Percentiles rank a stretch among this genome's conserved stretches.
These are phyloP conservation scores for Brachypalpus laphriformis DNA, from an alignment of 2,888 invertebrate species.

Conservation along the genomic window DNA sequence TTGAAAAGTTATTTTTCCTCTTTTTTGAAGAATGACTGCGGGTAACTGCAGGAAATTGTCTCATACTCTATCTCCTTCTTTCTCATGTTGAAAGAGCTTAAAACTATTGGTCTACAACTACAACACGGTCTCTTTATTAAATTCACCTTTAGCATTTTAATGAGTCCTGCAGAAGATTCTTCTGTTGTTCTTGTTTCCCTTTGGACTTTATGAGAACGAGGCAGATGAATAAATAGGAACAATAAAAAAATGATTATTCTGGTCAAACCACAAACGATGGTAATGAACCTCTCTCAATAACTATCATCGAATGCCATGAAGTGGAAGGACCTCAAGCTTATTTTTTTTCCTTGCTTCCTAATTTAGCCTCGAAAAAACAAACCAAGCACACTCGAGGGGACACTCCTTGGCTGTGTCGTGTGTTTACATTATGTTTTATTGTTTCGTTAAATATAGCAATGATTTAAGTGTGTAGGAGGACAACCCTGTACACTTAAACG, in stretches of 20 bases:
- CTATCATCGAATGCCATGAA: conserved; percentile 15
- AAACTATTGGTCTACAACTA: conserved; percentile 41
- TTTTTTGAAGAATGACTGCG: conserved; percentile 71
- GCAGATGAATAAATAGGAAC: conserved; percentile 17
- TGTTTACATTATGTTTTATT: conserved; percentile 48
- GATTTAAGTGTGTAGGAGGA: conserved; percentile 57
- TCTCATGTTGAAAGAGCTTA: conserved; percentile 15
- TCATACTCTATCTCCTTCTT: conserved; percentile 50
- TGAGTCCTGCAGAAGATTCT: conserved; percentile 67
- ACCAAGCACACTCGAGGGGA: conserved; percentile 17
- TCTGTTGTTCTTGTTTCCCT: conserved; percentile 18
- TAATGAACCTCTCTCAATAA: conserved; percentile 49
- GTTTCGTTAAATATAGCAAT: conserved; percentile 65
- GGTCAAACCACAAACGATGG: conserved; percentile 35
- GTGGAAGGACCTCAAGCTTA: background rate
- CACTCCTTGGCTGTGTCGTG: conserved; percentile 53
- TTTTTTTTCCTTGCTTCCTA: background rate
- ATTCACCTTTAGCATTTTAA: conserved; percentile 71
- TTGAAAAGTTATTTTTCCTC: conserved; percentile 51
- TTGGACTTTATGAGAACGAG: conserved; percentile 19
- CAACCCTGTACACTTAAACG: conserved; percentile 19
- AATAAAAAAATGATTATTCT: conserved; percentile 41
- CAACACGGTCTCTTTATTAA: conserved; percentile 50
- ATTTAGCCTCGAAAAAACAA: background rate
- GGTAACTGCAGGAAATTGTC: conserved; percentile 72